Percentiles rank a stretch among this genome's conserved stretches.
Evolutionary conservation across 2,797 vertebrate genomes (phyloP).

Genomic region (Enteromius anoplus): DNA sequence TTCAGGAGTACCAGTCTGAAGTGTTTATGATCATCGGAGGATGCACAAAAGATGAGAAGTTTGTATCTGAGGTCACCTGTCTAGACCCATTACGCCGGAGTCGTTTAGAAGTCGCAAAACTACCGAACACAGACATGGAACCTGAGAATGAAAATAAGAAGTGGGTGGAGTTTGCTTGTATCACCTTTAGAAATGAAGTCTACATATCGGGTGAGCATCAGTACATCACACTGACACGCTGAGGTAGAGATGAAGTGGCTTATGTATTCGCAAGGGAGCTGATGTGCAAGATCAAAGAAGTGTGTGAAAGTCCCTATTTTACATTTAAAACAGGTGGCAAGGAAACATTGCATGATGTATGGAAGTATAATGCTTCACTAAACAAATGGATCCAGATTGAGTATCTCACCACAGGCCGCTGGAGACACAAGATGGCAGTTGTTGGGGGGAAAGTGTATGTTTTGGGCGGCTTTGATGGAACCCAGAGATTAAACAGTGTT

Average conservation of each 20-base stretch:
- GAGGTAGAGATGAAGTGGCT: neutral
- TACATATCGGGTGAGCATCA: slow-evolving; percentile 91
- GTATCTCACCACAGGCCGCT: slow-evolving; percentile 84
- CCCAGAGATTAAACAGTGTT: slow-evolving; percentile 87
- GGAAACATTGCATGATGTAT: slow-evolving; percentile 93
- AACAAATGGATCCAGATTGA: slow-evolving; percentile 98
- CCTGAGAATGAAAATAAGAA: slow-evolving; percentile 88
- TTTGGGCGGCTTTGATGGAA: slow-evolving; percentile 92
- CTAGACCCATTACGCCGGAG: slow-evolving; percentile 94
- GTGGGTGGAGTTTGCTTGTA: slow-evolving; percentile 97
- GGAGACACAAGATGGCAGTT: slow-evolving; percentile 98
- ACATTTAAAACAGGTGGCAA: slow-evolving; percentile 85
- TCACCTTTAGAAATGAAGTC: slow-evolving; percentile 94
- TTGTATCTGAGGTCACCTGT: slow-evolving; percentile 94
- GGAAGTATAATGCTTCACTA: slow-evolving; percentile 96
- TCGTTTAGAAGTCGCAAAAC: slow-evolving; percentile 91
- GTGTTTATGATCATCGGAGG: slow-evolving; percentile 98
- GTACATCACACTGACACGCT: neutral
- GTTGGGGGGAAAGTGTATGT: slow-evolving; percentile 89
- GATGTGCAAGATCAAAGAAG: neutral
- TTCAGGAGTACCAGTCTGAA: slow-evolving; percentile 92
- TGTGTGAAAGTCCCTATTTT: neutral
- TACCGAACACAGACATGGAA: slow-evolving; percentile 89
- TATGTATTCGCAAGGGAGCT: neutral
- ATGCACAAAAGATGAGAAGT: slow-evolving; percentile 95